Conservation (phyloP, 2,113 vertebrate genomes). For the Neogale vison region DNA sequence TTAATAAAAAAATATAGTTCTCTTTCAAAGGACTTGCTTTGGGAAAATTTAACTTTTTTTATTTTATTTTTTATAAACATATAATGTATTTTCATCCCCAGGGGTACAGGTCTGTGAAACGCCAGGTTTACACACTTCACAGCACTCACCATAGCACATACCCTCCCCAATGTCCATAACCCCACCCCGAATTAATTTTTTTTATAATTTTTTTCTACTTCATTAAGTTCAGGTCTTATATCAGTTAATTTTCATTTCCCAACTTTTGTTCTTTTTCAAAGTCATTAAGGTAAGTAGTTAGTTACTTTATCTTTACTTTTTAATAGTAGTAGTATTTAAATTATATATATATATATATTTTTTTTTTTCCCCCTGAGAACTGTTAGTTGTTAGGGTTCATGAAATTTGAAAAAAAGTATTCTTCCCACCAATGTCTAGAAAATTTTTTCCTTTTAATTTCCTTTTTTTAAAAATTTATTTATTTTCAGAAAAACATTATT, state of each 20-base stretch:
- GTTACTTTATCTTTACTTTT: neutral
- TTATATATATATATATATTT: neutral
- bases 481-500: too few relatives aligned
- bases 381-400: neutral
- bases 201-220: slow-evolving; percentile 8
- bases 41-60: neutral
- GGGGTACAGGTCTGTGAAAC: too few relatives aligned
- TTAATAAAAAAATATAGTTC: neutral
- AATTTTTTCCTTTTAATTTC: neutral
- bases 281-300: neutral
- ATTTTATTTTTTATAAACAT: too few relatives aligned
- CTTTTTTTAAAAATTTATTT: too few relatives aligned
- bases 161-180: too few relatives aligned
- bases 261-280: neutral
- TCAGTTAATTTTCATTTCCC: neutral
- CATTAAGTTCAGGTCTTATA: neutral
- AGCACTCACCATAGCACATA: too few relatives aligned
- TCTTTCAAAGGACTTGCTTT: neutral
- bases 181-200: neutral
- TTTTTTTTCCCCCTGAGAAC: neutral
- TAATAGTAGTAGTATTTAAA: neutral
- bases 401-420: neutral
- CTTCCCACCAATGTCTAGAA: neutral
- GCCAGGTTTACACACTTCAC: too few relatives aligned
- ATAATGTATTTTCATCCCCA: too few relatives aligned